Base-by-base conservation (phyloP, 2,113 vertebrate genomes). In the Siphamia tubifer region DNA sequence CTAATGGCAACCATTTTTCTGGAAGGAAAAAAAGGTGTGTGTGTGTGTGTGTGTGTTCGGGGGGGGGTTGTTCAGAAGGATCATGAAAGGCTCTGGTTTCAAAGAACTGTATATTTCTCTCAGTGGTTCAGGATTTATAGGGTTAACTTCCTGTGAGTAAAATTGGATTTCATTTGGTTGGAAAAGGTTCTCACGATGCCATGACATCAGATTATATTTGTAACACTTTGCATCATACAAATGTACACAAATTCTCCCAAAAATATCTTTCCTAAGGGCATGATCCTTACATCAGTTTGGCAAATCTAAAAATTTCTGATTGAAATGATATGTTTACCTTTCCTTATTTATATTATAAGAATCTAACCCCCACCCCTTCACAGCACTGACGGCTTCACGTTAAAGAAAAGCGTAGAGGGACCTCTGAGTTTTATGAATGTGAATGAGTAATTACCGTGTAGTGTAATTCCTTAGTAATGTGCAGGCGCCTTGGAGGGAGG, bases 401-500 rank as follows among this genome's bases (percentile, higher is more conserved):
- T 1, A 28, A 12, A 44, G 17, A 38, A 13, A n/a, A 15, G 19
- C 28, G 13, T 9, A 40, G 12, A 15, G 8, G 10, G 11, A 10
- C 28, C 55, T 66, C 16, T 42, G 10, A 51, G 54, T 65, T 56
- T 17, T 47, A 27, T 67, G 40, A 74, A 56, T 61, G 58, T 57
- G 34, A 67, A 62, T 69, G 23, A 71, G 23, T 54, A 35, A 80
- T 70, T 74, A 68, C 32, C 1, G 8, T 2, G 21, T 19, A 36
- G 17, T 57, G 43, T 71, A 44, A 74, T 42, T 77, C 48, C 28
- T 31, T 25, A 12, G 39, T 63, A 77, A 74, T 70, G 61, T 48
- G 40, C 30, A 74, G 68, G 57, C 74, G 60, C 65, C 73, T 51
- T 45, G 20, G 68, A 60, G 32, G 61, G 21, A 12, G 65, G 21